Evolutionary conservation across 2,888 invertebrate species (phyloP).

Genomic region (Cephalotes varians): DNA sequence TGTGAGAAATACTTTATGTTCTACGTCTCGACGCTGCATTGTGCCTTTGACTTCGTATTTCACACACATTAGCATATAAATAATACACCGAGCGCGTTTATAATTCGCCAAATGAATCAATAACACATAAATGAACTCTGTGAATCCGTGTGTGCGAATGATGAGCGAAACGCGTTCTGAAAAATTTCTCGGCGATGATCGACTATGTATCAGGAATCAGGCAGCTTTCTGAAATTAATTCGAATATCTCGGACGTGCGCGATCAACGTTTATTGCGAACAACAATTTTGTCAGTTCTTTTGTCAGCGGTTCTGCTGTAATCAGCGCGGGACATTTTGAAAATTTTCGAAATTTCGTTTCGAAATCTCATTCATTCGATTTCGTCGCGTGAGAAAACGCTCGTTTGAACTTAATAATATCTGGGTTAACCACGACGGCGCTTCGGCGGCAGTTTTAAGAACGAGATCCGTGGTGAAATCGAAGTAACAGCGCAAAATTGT

Average conservation of each 20-base stretch:
- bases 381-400: constrained; percentile 38
- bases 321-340: background rate
- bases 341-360: constrained; percentile 41
- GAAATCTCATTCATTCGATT: constrained; percentile 30
- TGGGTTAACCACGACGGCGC: constrained; percentile 24
- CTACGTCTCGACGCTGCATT: background rate
- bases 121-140: constrained; percentile 31
- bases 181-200: background rate
- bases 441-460: constrained; percentile 29
- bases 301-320: background rate
- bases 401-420: constrained; percentile 44
- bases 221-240: background rate
- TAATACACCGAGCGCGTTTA: constrained; percentile 20
- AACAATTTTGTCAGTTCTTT: constrained; percentile 8
- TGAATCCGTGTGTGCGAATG: background rate
- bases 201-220: background rate
- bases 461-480: constrained; percentile 29
- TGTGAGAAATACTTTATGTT: constrained; percentile 6
- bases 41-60: background rate
- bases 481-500: constrained; percentile 20
- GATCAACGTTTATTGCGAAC: background rate
- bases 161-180: background rate
- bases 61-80: constrained; percentile 38
- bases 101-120: constrained; percentile 32
- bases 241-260: background rate